Evolutionary conservation across 2,113 vertebrate genomes (phyloP).

Genomic region (Actinemys pallida): DNA sequence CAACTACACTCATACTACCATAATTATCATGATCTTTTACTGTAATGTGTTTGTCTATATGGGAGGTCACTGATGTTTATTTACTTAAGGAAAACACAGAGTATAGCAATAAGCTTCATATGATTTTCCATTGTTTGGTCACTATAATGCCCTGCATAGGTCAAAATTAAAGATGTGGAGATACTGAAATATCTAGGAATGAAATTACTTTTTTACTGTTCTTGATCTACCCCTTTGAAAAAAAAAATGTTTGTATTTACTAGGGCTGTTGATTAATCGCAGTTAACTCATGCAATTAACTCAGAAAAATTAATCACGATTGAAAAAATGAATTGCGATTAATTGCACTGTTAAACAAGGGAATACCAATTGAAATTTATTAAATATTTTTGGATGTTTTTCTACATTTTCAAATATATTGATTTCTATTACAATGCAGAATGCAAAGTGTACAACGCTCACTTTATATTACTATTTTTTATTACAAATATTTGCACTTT

Average conservation of each 20-base stretch:
- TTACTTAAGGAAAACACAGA: background rate
- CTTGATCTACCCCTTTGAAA: fast-evolving
- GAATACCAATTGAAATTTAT: too few species aligned
- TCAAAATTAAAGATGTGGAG: background rate
- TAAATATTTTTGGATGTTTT: too few species aligned
- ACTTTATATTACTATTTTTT: too few species aligned
- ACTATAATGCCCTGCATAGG: background rate
- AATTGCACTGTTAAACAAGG: too few species aligned
- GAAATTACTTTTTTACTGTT: background rate
- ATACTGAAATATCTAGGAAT: fast-evolving
- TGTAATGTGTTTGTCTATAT: fast-evolving
- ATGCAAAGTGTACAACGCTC: too few species aligned
- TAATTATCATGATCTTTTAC: background rate
- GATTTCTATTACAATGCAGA: too few species aligned
- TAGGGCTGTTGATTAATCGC: too few species aligned
- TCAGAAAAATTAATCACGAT: too few species aligned
- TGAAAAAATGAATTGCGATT: too few species aligned
- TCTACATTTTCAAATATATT: too few species aligned
- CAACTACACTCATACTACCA: fast-evolving
- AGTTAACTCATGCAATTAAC: too few species aligned
- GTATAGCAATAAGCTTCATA: background rate
- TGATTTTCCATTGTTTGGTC: background rate
- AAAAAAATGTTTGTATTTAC: background rate
- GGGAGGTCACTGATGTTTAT: background rate
- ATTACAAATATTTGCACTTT: too few species aligned